Percentiles rank a stretch among this genome's conserved stretches.
phyloP scores from a whole-genome alignment of 2,797 vertebrate genomes.

The Coilia nasus region DNA sequence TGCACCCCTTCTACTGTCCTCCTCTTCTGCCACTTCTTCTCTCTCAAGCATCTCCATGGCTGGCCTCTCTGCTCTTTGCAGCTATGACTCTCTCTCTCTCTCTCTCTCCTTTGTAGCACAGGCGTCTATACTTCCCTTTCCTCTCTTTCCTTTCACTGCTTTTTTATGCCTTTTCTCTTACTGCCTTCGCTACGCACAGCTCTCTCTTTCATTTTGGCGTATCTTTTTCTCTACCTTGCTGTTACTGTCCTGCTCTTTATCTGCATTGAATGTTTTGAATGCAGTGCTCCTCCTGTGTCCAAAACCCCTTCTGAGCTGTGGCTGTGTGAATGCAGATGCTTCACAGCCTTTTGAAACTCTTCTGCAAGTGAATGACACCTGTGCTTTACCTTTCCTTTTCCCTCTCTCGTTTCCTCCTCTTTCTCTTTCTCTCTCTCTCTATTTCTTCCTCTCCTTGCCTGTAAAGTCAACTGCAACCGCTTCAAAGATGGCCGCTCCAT shows the following conservation, averaged over 20 bases:
- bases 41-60: background rate
- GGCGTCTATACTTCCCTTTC: background rate
- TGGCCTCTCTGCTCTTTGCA: background rate
- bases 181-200: background rate
- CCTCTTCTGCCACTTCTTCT: background rate
- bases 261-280: constrained; percentile 1
- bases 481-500: constrained; percentile 85
- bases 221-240: constrained; percentile 21
- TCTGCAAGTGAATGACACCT: constrained; percentile 28
- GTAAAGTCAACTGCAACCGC: constrained; percentile 83
- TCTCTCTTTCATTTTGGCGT: background rate
- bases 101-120: background rate
- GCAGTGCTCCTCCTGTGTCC: background rate
- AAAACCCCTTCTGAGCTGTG: background rate
- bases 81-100: background rate
- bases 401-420: constrained; percentile 60
- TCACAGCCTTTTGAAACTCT: constrained; percentile 21
- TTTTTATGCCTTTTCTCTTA: background rate
- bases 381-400: constrained; percentile 34
- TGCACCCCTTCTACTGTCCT: background rate
- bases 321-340: background rate
- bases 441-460: constrained; percentile 74
- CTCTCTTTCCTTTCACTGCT: background rate
- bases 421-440: constrained; percentile 57
- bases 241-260: constrained; percentile 8